Percentiles rank a stretch among this genome's conserved stretches.
phyloP scores from a whole-genome alignment of 2,797 vertebrate genomes.

The Poeciliopsis presidionis region DNA sequence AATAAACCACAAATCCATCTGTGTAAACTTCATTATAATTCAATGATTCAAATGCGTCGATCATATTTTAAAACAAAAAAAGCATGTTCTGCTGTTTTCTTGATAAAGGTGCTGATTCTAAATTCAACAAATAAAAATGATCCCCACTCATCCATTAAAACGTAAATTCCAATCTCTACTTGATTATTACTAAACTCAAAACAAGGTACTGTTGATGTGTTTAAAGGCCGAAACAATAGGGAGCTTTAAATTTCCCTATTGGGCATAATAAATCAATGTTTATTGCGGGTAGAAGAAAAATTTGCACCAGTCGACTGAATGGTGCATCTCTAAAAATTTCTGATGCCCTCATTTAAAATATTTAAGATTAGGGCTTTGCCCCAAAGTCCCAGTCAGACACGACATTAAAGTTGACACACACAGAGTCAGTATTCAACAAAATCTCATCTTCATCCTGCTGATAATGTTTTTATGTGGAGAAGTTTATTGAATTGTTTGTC shows the following conservation, averaged over 20 bases:
- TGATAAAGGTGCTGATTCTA: not conserved
- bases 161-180: not conserved
- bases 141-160: not conserved
- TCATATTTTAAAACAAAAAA: not conserved
- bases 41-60: not conserved
- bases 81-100: not conserved
- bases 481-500: not conserved
- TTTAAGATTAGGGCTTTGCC: not conserved
- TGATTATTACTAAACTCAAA: constrained; percentile 1
- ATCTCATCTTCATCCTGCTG: not conserved
- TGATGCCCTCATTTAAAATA: not conserved
- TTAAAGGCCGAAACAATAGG: not conserved
- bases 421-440: not conserved
- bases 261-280: not conserved
- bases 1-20: not conserved
- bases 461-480: not conserved
- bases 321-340: not conserved
- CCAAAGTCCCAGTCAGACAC: not conserved
- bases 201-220: not conserved
- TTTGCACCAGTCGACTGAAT: not conserved
- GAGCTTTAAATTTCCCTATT: not conserved
- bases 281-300: not conserved
- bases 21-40: not conserved
- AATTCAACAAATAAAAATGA: not conserved
- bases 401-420: not conserved